Percentiles rank a stretch among this genome's conserved stretches.
phyloP scores from a whole-genome alignment of 2,888 invertebrate genomes.

The Melinaea marsaeus region DNA sequence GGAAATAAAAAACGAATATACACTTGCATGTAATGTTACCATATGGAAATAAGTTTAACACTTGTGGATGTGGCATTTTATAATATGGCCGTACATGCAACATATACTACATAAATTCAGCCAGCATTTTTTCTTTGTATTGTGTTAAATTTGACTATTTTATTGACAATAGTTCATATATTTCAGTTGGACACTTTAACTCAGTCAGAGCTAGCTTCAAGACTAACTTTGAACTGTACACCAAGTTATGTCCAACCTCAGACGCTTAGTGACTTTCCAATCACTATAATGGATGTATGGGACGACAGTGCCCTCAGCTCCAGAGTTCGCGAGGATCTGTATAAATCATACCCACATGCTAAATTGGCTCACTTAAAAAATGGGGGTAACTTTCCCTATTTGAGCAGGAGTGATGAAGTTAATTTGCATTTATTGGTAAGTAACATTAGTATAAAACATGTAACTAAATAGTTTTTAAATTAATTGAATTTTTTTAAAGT shows the following conservation, averaged over 20 bases:
- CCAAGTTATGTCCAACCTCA: conserved; percentile 88
- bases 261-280: conserved; percentile 81
- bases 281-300: conserved; percentile 93
- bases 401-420: conserved; percentile 92
- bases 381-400: conserved; percentile 94
- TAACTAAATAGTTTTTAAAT: neutral
- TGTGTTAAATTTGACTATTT: too few relatives aligned
- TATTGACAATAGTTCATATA: neutral
- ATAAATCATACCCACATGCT: conserved; percentile 91
- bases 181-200: conserved; percentile 88
- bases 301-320: conserved; percentile 91
- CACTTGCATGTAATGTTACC: neutral
- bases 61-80: neutral
- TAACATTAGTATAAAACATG: conserved; percentile 16
- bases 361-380: conserved; percentile 91
- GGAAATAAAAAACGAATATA: neutral
- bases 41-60: conserved; percentile 5
- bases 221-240: conserved; percentile 91
- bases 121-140: too few relatives aligned
- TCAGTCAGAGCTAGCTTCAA: conserved; percentile 90
- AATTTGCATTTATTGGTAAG: conserved; percentile 91
- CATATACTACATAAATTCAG: too few relatives aligned
- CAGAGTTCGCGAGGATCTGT: conserved; percentile 87
- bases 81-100: too few relatives aligned
- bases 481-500: too few relatives aligned